Base-by-base conservation (phyloP, 2,888 invertebrate genomes). In the Eupithecia centaureata region DNA sequence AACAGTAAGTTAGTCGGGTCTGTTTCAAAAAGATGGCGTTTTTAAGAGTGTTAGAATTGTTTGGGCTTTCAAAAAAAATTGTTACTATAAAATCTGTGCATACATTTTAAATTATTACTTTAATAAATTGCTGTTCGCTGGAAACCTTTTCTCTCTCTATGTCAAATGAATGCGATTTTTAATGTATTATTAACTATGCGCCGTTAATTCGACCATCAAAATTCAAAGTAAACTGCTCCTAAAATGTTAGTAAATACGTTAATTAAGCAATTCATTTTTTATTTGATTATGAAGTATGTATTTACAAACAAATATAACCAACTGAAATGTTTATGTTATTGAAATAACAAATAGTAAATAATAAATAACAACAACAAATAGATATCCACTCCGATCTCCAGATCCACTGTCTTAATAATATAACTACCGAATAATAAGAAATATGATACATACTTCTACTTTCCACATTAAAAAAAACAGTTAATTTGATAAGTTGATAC, bases 1-100 rank as follows among this genome's bases (percentile, higher is more conserved):
- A 13, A 38, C 10, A 13, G 12, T 28, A 28, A 28, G 28, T 60
- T 42, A 42, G 52, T 52, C 15, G 1, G 52, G 0, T 2, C 5
- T 30, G 10, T 60, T 60, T 42, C 18, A 0, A 18, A 60, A 42
- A 60, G 60, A 60, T 60, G 60, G 38, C 42, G 60, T 38, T 35
- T 22, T 22, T 52, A n/a, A n/a, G n/a, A n/a, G n/a, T n/a, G n/a
- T 52, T 5, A 1, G 4, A 51, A 27, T 25, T 0, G n/a, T 52
- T 5, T 12, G 3, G 3, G 2, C 0, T 8, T 18, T 0, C 7
- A 7, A 18, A 38, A 7, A n/a, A n/a, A n/a, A n/a, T n/a, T n/a
- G n/a, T n/a, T n/a, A n/a, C n/a, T n/a, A n/a, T n/a, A n/a, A n/a
- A n/a, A n/a, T n/a, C n/a, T n/a, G n/a, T n/a, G n/a, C n/a, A n/a